Evolutionary conservation across 1,140 invertebrate genomes (phyloP), one percentile per base, ranked within the genome.

Genomic region (Thaumatotibia leucotreta): DNA sequence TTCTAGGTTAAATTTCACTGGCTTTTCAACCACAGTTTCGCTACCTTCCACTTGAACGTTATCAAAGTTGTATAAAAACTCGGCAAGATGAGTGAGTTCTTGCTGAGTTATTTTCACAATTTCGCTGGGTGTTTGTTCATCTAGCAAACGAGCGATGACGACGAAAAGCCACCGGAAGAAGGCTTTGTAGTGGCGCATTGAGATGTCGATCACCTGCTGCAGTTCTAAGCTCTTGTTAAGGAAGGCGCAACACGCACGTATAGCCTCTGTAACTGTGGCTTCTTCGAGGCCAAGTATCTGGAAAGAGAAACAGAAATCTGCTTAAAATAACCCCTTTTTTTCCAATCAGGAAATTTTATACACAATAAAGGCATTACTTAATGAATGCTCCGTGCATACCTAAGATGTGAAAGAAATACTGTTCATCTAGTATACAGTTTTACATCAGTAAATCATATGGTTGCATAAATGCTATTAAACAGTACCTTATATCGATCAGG

Each of bases 161-260:
- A 96, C 95, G 86, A 97, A 97, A 0, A 99, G 90, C 95, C 95
- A 96, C 14, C 94, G 93, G 74, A 98, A 98, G 77, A 99, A 99
- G 9, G 97, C 95, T 91, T 98, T 98, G 75, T 98, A 98, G 86
- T 98, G 97, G 64, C 95, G 94, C 92, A 98, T 96, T 63, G 97
- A 97, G 62, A 96, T 94, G 92, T 98, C 97, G 54, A 99, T 98
- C 0, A 98, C 97, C 91, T 98, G 96, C 79, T 98, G 97, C 65
- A 99, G 92, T 92, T 99, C 97, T 31, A 95, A 93, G 6, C 96
- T 95, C 91, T 98, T 99, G 0, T 97, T 94, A 8, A 98, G 88
- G 85, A 98, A 98, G 11, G 95, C 93, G 69, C 96, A 97, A 39
- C 95, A 93, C 0, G 95, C 93, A 71, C 93, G 92, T 67, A 98